Percentiles rank a stretch among this genome's conserved stretches.
phyloP scores from a whole-genome alignment of 1,140 invertebrate species.

The Reticulitermes speratus region DNA sequence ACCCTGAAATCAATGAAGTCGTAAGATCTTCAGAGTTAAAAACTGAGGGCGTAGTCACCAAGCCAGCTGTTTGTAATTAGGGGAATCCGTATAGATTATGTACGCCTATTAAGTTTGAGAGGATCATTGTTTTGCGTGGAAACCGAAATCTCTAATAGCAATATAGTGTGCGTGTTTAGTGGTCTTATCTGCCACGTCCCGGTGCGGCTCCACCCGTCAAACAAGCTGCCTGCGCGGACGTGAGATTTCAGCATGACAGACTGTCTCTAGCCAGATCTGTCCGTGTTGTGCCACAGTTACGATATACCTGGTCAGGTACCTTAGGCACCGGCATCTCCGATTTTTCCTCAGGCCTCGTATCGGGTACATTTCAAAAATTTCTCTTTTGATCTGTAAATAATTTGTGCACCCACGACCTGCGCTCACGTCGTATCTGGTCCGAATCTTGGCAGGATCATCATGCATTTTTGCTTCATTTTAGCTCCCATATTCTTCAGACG shows the following conservation, averaged over 20 bases:
- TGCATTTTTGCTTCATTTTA: no score
- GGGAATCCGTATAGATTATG: background rate
- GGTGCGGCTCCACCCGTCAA: background rate
- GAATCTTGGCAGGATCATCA: no score
- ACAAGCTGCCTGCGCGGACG: background rate
- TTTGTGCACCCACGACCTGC: no score
- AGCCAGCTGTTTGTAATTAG: background rate
- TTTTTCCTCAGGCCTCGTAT: background rate
- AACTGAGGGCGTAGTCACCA: background rate
- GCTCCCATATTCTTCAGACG: no score
- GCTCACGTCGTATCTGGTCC: no score
- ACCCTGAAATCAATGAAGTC: background rate
- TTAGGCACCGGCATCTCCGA: background rate
- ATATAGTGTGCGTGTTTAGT: background rate
- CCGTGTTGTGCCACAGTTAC: background rate
- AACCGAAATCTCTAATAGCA: background rate
- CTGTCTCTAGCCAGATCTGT: background rate
- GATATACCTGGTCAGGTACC: background rate
- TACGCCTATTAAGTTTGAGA: background rate
- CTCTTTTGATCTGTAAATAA: no score
- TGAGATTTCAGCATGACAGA: background rate
- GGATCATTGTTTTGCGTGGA: background rate
- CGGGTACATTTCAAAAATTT: no score
- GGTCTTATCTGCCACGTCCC: background rate
- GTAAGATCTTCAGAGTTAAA: no score